Base-by-base conservation (phyloP, 2,113 vertebrate genomes). In the Garra rufa region DNA sequence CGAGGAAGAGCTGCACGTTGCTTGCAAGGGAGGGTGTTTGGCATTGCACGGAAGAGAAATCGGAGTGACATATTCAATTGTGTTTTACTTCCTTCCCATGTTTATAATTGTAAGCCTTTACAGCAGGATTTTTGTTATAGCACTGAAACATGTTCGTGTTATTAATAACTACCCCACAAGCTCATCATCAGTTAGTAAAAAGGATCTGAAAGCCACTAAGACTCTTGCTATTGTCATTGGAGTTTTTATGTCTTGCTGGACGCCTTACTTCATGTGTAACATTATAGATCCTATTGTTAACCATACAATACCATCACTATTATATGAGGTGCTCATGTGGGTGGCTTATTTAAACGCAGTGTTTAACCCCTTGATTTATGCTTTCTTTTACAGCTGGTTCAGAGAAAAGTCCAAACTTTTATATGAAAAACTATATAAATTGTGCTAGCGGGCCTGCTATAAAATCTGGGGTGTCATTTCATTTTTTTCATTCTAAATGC, bases 321-420 rank as follows among this genome's bases (percentile, higher is more conserved):
- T 95, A 85, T 92, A 91, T 38, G 93, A 96, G 85, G 88, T 83
- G 41, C 82, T 96, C 71, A 90, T 93, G 88, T 96, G 96, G 95
- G 92, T 95, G 85, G 96, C 95, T 57, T 96, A 96, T 79, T 89
- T 96, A 85, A 96, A 96, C 84, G 95, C 95, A 52, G 91, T 92
- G 14, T 91, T 96, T 71, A 96, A 96, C 78, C 95, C 95, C 76
- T 88, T 96, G 79, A 89, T 96, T 87, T 96, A 96, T 79, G 94
- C 94, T 1, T 96, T 95, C 89, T 96, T 95, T 90, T 95, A 95
- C 77, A 87, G 87, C 6, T 95, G 94, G 93, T 96, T 96, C 89
- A 94, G 93, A 86, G 94, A 67, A 84, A 94, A 94, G n/a, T 61
- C 95, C 65, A 95, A 92, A 82, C 85, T 94, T 10, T 19, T 88